phyloP scores from a whole-genome alignment of 1,140 invertebrate species.

The Lordiphosa mommai region DNA sequence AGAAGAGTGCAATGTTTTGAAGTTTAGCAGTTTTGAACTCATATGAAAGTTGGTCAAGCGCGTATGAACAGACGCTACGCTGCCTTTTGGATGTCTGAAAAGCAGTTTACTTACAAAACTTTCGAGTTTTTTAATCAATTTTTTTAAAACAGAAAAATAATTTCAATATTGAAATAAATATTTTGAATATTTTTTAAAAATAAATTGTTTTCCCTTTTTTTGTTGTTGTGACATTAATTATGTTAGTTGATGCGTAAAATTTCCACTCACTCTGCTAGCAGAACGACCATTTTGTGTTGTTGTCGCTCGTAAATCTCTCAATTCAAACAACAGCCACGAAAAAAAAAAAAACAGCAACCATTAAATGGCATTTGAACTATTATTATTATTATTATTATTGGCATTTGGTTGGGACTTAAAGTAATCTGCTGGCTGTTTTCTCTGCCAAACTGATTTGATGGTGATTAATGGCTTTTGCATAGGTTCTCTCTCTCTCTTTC shows the following conservation, averaged over 20 bases:
- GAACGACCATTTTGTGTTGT: neutral
- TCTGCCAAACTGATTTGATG: conserved; percentile 57
- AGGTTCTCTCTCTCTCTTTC: neutral
- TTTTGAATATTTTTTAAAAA: too few species aligned
- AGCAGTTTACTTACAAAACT: too few species aligned
- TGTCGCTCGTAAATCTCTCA: conserved; percentile 14
- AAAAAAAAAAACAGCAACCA: neutral
- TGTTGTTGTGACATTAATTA: conserved; percentile 31
- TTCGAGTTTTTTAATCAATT: too few species aligned
- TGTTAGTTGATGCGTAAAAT: conserved; percentile 51
- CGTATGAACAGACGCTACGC: too few species aligned
- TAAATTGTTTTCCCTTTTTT: too few species aligned
- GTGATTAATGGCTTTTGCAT: conserved; percentile 58
- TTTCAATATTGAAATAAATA: too few species aligned
- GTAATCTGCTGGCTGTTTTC: conserved; percentile 58
- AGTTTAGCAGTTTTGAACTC: too few species aligned
- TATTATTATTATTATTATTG: conserved; percentile 51
- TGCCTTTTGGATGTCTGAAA: too few species aligned
- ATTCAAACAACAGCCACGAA: neutral
- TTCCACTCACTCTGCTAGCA: conserved; percentile 8
- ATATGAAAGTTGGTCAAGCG: too few species aligned
- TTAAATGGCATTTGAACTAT: conserved; percentile 41
- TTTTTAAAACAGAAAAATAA: too few species aligned
- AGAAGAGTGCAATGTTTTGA: too few species aligned
- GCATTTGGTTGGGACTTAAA: conserved; percentile 19